phyloP scores from a whole-genome alignment of 1,140 invertebrate genomes.

The Brachystomella parvula region DNA sequence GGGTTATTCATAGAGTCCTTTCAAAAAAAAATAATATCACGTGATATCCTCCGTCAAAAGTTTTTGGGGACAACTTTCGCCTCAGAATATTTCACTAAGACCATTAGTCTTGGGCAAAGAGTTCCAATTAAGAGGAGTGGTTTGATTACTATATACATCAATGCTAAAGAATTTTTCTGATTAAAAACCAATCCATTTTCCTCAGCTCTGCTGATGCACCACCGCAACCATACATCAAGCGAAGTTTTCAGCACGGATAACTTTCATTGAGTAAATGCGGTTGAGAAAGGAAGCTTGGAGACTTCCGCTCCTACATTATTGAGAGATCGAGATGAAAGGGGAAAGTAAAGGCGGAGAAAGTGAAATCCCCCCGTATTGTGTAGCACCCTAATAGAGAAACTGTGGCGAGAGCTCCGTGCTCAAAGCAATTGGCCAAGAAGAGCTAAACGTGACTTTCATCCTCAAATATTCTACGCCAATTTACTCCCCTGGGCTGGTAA shows the following conservation, averaged over 20 bases:
- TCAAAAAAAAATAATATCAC: not conserved
- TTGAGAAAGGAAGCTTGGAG: no score
- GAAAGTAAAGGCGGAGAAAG: not conserved
- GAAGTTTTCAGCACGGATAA: not conserved
- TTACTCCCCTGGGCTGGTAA: no score
- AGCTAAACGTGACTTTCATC: not conserved
- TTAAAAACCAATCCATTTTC: no score
- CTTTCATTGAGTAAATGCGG: not conserved
- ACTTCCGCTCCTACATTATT: no score
- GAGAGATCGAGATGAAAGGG: not conserved
- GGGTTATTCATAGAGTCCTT: not conserved
- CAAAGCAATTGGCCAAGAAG: not conserved
- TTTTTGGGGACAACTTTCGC: no score
- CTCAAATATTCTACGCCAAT: not conserved
- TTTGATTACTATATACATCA: no score
- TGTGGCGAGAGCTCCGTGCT: not conserved
- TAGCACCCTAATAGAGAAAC: not conserved
- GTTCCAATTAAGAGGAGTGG: no score
- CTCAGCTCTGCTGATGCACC: no score
- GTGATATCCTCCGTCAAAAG: not conserved
- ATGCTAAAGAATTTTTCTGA: no score
- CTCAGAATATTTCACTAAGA: no score
- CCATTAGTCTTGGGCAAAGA: no score
- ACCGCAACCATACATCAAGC: no score
- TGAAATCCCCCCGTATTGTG: not conserved